A percentile compares a stretch with the other conserved stretches of the same genome.
These are phyloP conservation scores for Danio choprae DNA, from an alignment of 2,797 vertebrate genomes.

Conservation along the genomic window DNA sequence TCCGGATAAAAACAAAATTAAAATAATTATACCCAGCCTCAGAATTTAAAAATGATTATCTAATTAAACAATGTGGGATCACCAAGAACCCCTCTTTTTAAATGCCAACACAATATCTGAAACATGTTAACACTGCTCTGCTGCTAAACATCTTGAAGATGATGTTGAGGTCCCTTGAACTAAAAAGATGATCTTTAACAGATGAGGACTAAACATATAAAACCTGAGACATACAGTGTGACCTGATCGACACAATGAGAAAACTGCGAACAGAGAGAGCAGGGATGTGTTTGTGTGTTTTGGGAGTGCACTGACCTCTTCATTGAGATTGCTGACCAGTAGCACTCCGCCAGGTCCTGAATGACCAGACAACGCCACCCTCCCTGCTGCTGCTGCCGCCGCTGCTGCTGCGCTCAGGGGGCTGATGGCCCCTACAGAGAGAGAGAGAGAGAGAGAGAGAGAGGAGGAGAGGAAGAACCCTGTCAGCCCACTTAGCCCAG, in stretches of 20 bases:
- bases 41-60: background rate
- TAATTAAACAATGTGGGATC: background rate
- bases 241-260: constrained; percentile 52
- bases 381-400: constrained; percentile 92
- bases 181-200: constrained; percentile 76
- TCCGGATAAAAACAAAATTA: no score
- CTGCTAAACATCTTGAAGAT: constrained; percentile 26
- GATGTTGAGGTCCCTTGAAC: constrained; percentile 39
- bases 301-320: constrained; percentile 84
- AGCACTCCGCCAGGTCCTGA: constrained; percentile 89
- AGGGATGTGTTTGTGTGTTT: constrained; percentile 36
- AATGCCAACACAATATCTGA: background rate
- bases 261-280: constrained; percentile 48
- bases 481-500: constrained; percentile 11
- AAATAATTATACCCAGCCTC: no score
- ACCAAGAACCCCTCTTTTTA: background rate
- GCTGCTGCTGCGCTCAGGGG: constrained; percentile 95
- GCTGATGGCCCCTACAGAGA: constrained; percentile 91
- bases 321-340: constrained; percentile 97
- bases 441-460: constrained; percentile 72
- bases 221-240: constrained; percentile 80
- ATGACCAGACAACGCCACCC: constrained; percentile 94
- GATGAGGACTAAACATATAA: constrained; percentile 68
- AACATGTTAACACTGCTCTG: background rate
- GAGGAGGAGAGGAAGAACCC: constrained; percentile 4